Percentiles rank a stretch among this genome's conserved stretches.
These are phyloP conservation scores for Mobula birostris DNA, from an alignment of 2,113 vertebrate genomes.

Conservation along the genomic window DNA sequence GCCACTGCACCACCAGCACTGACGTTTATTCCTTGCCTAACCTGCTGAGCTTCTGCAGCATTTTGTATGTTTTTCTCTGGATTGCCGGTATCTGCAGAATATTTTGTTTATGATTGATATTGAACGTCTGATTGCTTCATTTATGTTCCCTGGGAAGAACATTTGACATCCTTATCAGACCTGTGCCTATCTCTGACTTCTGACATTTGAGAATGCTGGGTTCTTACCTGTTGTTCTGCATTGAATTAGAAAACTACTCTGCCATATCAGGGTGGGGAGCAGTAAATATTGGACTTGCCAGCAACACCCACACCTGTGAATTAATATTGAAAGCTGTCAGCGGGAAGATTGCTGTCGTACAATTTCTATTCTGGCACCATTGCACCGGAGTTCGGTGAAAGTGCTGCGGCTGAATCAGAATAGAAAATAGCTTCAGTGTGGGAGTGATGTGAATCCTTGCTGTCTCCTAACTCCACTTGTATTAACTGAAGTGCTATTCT, in stretches of 20 bases:
- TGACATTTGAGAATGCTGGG: not conserved
- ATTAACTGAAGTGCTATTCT: not conserved
- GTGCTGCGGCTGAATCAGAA: not conserved
- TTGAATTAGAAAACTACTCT: no score
- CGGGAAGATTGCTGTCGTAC: not conserved
- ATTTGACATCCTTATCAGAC: no score
- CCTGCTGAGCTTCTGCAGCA: no score
- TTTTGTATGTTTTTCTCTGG: no score
- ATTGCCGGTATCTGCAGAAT: no score
- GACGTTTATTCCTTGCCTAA: no score
- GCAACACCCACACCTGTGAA: not conserved
- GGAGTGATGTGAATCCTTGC: not conserved
- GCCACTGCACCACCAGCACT: no score
- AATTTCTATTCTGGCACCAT: not conserved
- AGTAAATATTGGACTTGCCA: not conserved
- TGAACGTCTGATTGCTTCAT: no score
- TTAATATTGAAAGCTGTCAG: not conserved
- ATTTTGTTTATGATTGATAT: no score
- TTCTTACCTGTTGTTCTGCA: not conserved
- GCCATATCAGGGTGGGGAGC: no score
- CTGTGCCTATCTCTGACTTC: no score
- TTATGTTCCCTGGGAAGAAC: no score
- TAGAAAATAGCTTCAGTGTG: not conserved
- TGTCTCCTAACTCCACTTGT: not conserved
- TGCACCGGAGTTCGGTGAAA: not conserved